Percentiles rank a stretch among this genome's conserved stretches.
These are phyloP conservation scores for Rhizoglyphus robini DNA, from an alignment of 1,140 invertebrate genomes.

Conservation along the genomic window DNA sequence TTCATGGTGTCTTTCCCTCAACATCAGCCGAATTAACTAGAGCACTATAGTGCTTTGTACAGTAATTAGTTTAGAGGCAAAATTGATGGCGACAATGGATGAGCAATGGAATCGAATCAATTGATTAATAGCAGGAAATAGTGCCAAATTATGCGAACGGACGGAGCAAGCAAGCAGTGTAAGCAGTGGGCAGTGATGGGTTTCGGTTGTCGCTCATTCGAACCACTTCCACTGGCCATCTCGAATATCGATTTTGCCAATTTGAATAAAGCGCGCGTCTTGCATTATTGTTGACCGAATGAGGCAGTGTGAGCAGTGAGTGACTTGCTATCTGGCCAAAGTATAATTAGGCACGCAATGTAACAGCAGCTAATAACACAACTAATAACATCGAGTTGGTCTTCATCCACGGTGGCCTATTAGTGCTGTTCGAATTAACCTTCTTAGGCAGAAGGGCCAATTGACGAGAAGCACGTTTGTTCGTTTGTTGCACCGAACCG, in stretches of 20 bases:
- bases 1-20: too few relatives aligned
- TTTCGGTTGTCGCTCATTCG: not conserved
- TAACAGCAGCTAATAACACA: not conserved
- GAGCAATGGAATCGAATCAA: not conserved
- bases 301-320: too few relatives aligned
- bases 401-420: not conserved
- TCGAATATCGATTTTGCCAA: conserved; percentile 2
- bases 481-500: not conserved
- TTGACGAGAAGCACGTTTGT: conserved; percentile 3
- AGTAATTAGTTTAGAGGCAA: too few relatives aligned
- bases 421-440: conserved; percentile 2
- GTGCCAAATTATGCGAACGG: not conserved
- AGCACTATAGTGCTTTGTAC: too few relatives aligned
- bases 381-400: too few relatives aligned
- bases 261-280: not conserved
- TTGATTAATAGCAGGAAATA: conserved; percentile 13
- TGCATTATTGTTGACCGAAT: not conserved
- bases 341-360: conserved; percentile 12
- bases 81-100: not conserved
- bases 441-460: not conserved
- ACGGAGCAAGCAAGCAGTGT: not conserved
- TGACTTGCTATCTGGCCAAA: not conserved
- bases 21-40: too few relatives aligned
- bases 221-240: not conserved
- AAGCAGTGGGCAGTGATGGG: not conserved